Evolutionary conservation across 2,888 invertebrate genomes (phyloP).

Genomic region (Colletes collaris): DNA sequence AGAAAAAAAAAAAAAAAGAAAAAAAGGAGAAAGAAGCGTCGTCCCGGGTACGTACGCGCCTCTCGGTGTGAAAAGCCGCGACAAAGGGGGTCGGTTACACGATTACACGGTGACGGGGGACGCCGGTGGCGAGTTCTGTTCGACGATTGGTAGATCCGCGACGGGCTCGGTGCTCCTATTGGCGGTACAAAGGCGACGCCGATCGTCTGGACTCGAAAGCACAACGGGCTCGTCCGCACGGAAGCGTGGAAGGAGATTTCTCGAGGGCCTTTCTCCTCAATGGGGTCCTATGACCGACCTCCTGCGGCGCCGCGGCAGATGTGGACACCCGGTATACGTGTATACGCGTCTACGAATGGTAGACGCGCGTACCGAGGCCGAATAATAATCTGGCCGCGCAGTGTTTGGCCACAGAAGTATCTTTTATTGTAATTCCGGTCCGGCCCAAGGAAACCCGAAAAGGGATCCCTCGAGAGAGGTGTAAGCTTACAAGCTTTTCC

Average conservation of each 20-base stretch:
- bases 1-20: slow-evolving; percentile 53
- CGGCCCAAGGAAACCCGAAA: slow-evolving; percentile 35
- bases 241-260: slow-evolving; percentile 68
- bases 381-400: slow-evolving; percentile 72
- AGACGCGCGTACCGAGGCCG: slow-evolving; percentile 9
- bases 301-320: slow-evolving; percentile 77
- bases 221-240: slow-evolving; percentile 66
- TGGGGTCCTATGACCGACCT: slow-evolving; percentile 63
- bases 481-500: slow-evolving; percentile 68
- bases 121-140: slow-evolving; percentile 34
- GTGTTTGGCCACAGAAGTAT: slow-evolving; percentile 82
- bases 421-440: slow-evolving; percentile 75
- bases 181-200: slow-evolving; percentile 44
- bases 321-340: slow-evolving; percentile 76
- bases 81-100: slow-evolving; percentile 78
- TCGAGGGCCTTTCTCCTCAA: slow-evolving; percentile 58
- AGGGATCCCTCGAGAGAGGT: slow-evolving; percentile 55
- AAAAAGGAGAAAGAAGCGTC: slow-evolving; percentile 57
- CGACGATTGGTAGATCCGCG: slow-evolving; percentile 56
- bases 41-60: slow-evolving; percentile 44
- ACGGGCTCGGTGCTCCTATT: slow-evolving; percentile 44
- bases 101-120: slow-evolving; percentile 68
- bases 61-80: slow-evolving; percentile 66
- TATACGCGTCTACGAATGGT: slow-evolving; percentile 43
- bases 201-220: slow-evolving; percentile 53